Conservation (phyloP, 64 coral and sea anemone genomes). For the Montipora cactus region DNA sequence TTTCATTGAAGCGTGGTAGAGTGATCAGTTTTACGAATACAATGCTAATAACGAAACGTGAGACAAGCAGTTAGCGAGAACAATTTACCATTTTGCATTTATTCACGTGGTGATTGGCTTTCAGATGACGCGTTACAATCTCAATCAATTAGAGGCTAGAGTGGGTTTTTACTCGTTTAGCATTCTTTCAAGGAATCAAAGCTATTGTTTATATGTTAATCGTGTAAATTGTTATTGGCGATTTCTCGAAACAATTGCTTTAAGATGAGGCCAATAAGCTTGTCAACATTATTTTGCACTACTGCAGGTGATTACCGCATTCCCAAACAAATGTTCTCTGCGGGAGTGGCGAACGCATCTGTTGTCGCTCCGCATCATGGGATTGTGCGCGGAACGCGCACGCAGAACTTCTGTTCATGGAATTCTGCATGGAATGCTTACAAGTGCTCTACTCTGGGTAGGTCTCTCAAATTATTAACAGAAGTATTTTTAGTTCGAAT, state of each 20-base stretch:
- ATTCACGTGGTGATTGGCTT: too few species aligned
- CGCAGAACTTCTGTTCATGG: constrained; percentile 61
- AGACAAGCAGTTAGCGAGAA: too few species aligned
- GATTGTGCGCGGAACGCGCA: constrained; percentile 71
- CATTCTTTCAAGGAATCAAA: not conserved
- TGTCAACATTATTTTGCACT: not conserved
- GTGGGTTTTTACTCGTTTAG: too few species aligned
- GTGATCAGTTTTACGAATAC: too few species aligned
- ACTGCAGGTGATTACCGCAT: constrained; percentile 82
- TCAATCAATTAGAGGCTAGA: too few species aligned
- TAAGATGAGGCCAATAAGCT: not conserved
- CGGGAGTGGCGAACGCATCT: constrained; percentile 38
- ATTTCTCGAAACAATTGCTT: not conserved
- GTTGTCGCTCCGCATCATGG: constrained; percentile 73
- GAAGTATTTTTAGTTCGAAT: too few species aligned
- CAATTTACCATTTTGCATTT: too few species aligned
- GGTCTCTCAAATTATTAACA: not conserved
- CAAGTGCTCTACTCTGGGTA: constrained; percentile 68
- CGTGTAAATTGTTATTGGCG: not conserved
- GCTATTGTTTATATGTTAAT: not conserved
- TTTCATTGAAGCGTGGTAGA: too few species aligned
- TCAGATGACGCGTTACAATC: too few species aligned
- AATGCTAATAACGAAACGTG: too few species aligned
- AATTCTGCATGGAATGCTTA: constrained; percentile 83
- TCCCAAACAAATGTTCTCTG: constrained; percentile 46